Evolutionary conservation across 2,797 vertebrate genomes (phyloP).

Genomic region (Discoglossus pictus): DNA sequence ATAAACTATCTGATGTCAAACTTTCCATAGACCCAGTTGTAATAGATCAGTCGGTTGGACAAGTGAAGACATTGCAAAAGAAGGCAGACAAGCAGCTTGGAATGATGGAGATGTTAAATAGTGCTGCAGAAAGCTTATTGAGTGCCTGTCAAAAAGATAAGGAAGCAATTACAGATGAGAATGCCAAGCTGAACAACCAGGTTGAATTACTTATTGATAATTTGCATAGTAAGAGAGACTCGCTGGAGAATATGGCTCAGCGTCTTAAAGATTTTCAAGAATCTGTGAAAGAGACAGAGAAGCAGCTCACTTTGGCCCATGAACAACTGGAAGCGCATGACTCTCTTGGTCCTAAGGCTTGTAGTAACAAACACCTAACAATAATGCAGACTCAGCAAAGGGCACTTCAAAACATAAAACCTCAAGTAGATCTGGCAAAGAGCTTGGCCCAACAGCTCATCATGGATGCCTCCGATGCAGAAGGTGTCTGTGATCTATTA

Average conservation of each 20-base stretch:
- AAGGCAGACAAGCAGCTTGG: conserved; percentile 90
- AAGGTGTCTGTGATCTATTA: conserved; percentile 85
- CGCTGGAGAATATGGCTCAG: conserved; percentile 83
- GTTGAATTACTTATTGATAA: conserved; percentile 78
- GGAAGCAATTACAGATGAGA: conserved; percentile 79
- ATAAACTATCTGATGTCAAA: conserved; percentile 69
- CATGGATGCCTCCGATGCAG: conserved; percentile 78
- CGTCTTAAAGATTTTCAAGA: conserved; percentile 89
- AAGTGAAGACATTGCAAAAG: conserved; percentile 86
- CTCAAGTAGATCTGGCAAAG: conserved; percentile 80
- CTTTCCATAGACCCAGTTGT: conserved; percentile 73
- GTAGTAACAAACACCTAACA: conserved; percentile 87
- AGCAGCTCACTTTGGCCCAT: conserved; percentile 79
- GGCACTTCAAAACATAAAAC: conserved; percentile 78
- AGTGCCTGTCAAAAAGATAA: conserved; percentile 80
- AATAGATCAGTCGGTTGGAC: conserved; percentile 77
- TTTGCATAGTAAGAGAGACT: conserved; percentile 83
- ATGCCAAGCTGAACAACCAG: conserved; percentile 70
- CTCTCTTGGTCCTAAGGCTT: conserved; percentile 81
- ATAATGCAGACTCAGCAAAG: conserved; percentile 93
- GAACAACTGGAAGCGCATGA: conserved; percentile 82
- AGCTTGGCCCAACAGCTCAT: conserved; percentile 84
- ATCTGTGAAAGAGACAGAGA: conserved; percentile 76
- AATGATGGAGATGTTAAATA: conserved; percentile 82
- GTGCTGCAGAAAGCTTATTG: conserved; percentile 81